Conservation (phyloP, 30 jellyfish, hydroid and myxozoan genomes). For the Aurelia sp. region DNA sequence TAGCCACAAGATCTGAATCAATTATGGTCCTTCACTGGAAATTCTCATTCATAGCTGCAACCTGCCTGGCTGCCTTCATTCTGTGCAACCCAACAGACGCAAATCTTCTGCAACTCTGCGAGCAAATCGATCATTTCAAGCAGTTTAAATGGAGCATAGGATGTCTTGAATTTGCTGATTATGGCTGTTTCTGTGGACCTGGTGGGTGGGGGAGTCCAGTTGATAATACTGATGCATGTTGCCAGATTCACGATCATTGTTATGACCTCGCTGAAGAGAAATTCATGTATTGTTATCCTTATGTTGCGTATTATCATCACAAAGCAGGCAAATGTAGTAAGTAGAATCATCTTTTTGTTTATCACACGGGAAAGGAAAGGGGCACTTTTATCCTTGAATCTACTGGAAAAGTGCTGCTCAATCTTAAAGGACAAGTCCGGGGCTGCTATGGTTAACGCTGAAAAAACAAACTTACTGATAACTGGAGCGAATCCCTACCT, state of each 20-base stretch:
- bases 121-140: constrained; percentile 77
- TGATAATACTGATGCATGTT: constrained; percentile 86
- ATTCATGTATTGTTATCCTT: constrained; percentile 72
- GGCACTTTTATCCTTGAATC: too few species aligned
- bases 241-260: constrained; percentile 91
- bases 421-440: too few species aligned
- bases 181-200: constrained; percentile 98
- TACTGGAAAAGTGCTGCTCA: too few species aligned
- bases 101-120: constrained; percentile 80
- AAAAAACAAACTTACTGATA: too few species aligned
- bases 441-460: too few species aligned
- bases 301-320: constrained; percentile 59
- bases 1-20: too few species aligned
- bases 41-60: too few species aligned
- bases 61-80: background rate
- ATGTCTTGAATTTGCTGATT: constrained; percentile 85
- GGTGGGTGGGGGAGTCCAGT: constrained; percentile 97
- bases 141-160: constrained; percentile 58
- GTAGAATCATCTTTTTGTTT: too few species aligned
- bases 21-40: too few species aligned
- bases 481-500: too few species aligned
- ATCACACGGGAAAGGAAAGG: too few species aligned
- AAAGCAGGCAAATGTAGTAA: constrained; percentile 78
- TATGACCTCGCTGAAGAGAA: constrained; percentile 57
- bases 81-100: constrained; percentile 21